These are phyloP conservation scores for Reticulitermes speratus DNA, from an alignment of 1,140 invertebrate species.

Conservation along the genomic window DNA sequence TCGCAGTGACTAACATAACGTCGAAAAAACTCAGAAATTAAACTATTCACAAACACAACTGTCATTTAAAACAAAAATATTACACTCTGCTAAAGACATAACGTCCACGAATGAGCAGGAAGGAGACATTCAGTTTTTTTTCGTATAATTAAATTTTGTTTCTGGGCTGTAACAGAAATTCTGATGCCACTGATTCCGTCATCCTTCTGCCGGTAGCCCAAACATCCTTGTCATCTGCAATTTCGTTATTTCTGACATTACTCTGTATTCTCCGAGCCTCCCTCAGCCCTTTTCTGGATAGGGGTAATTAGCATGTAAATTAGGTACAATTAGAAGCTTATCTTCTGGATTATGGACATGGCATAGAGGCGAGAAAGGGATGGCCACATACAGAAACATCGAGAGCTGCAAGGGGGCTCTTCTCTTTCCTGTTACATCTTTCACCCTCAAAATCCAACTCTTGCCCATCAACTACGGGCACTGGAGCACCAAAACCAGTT, in stretches of 20 bases:
- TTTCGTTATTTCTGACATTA: not conserved
- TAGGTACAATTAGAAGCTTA: slow-evolving; percentile 33
- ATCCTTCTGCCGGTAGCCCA: not conserved
- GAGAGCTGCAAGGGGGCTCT: not conserved
- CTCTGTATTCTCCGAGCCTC: not conserved
- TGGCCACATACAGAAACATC: not conserved
- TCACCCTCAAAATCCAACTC: not conserved
- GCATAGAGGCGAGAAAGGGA: not conserved
- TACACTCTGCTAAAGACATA: too few relatives aligned
- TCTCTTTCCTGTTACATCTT: not conserved
- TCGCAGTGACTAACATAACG: too few relatives aligned
- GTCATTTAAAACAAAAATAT: too few relatives aligned
- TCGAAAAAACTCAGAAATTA: too few relatives aligned
- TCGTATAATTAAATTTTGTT: too few relatives aligned
- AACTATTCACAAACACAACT: too few relatives aligned
- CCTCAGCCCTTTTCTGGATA: not conserved
- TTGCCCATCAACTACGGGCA: not conserved
- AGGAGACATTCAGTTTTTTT: too few relatives aligned
- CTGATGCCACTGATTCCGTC: not conserved
- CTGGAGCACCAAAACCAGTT: not conserved
- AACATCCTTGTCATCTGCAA: not conserved
- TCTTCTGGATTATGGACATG: slow-evolving; percentile 27
- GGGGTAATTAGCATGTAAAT: slow-evolving; percentile 31
- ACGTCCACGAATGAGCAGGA: too few relatives aligned
- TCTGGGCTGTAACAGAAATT: not conserved